Evolutionary conservation across 2,888 invertebrate genomes (phyloP).

Genomic region (Philereme transversata): DNA sequence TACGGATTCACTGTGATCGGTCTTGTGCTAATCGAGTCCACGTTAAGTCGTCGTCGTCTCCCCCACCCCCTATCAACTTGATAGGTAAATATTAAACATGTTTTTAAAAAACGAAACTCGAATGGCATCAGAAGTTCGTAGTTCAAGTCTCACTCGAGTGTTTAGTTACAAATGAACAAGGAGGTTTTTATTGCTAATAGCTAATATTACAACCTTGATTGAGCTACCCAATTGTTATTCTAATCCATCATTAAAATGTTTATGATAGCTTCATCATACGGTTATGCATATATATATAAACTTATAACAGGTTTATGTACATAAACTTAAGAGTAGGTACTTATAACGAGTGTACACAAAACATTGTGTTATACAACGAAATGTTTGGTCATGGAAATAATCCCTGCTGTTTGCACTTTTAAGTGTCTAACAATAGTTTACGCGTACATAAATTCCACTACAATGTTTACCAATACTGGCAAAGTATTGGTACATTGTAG

Average conservation of each 20-base stretch:
- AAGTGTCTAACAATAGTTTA: slow-evolving; percentile 27
- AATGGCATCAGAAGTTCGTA: neutral
- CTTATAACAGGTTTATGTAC: too few species aligned
- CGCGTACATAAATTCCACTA: neutral
- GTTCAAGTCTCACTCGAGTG: slow-evolving; percentile 18
- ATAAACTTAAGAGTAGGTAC: too few species aligned
- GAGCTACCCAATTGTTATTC: slow-evolving; percentile 8
- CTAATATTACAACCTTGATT: slow-evolving; percentile 15
- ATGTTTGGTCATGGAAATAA: slow-evolving; percentile 23
- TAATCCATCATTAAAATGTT: slow-evolving; percentile 6
- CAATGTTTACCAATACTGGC: slow-evolving; percentile 16
- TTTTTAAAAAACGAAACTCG: too few species aligned
- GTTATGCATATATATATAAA: neutral
- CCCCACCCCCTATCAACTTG: too few species aligned
- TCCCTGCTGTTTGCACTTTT: slow-evolving; percentile 18
- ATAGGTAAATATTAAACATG: too few species aligned
- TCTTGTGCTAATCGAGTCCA: too few species aligned
- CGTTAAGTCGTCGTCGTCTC: too few species aligned
- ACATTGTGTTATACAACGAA: slow-evolving; percentile 12
- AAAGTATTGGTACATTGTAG: neutral
- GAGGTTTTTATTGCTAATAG: slow-evolving; percentile 14
- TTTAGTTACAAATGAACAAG: slow-evolving; percentile 19
- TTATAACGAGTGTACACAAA: slow-evolving; percentile 2
- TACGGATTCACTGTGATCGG: too few species aligned
- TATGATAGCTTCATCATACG: neutral